Base-by-base conservation (phyloP, 2,888 invertebrate species). In the Exephanes ischioxanthus region DNA sequence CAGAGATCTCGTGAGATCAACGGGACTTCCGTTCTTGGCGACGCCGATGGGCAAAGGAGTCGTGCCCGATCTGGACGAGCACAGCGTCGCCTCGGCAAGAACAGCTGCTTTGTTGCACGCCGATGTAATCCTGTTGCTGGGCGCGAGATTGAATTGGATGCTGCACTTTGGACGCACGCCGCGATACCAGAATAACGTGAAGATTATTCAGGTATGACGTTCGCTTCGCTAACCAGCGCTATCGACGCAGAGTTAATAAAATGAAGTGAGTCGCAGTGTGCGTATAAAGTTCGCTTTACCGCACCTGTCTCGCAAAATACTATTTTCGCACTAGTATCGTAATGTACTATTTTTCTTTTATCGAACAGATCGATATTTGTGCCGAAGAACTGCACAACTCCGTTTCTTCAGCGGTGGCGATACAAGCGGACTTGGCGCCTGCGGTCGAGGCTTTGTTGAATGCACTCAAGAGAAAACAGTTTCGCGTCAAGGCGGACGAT, bases 141-240 rank as follows among this genome's bases (percentile, higher is more conserved):
- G 99, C 0, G 99, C 99, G 0, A 95, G 99, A 55, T 95, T 99
- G 22, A 99, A 99, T 94, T 99, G 99, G 99, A 99, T 99, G 94
- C 95, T 99, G 86, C 99, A 99, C 94, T 99, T 99, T 95, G 99
- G 99, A 1, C 96, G 97, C 79, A 95, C 97, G 22, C 99, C 99
- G 0, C 95, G 99, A 58, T 99, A 97, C 94, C 95, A 96, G 22
- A 95, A 96, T 0, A 95, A 97, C 91, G 98, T 98, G 4, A 98
- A 98, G 95, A 94, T 99, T 87, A 97, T 99, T 90, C 99, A 98
- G 95, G 98, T 97, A 87, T 4, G 11, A 26, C 16, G 26, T 63
- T 63, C 16, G n/a, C n/a, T 33, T 63, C 30, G 0, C 33, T 30
- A 30, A 5, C n/a, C 4, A 48, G 3, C 16, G 16, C 45, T 48